Conservation (phyloP, 2,797 vertebrate species). For the Bovichtus diacanthus region DNA sequence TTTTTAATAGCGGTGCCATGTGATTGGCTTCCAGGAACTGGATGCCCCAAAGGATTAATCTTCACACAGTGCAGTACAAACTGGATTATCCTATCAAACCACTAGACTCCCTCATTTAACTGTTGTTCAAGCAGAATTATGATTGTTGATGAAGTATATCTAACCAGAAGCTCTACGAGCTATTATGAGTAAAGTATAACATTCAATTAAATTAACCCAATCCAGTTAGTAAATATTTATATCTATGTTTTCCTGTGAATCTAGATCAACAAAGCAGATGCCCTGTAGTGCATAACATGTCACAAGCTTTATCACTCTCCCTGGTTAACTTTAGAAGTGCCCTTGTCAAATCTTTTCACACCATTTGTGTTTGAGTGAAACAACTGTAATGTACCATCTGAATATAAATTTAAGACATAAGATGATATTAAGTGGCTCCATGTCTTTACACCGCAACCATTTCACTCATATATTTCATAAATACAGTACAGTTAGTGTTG, state of each 20-base stretch:
- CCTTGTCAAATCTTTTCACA: constrained; percentile 34
- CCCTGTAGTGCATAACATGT: constrained; percentile 5
- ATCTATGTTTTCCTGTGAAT: constrained; percentile 14
- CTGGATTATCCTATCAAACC: constrained; percentile 32
- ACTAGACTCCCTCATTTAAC: constrained; percentile 16
- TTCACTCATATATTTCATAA: neutral
- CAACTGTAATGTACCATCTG: constrained; percentile 22
- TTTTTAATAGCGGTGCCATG: constrained; percentile 45
- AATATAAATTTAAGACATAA: neutral
- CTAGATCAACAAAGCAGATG: neutral
- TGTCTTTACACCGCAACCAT: neutral
- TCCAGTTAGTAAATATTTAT: neutral
- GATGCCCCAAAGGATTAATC: constrained; percentile 47
- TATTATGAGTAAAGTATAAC: constrained; percentile 1
- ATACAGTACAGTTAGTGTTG: neutral
- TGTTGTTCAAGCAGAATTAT: constrained; percentile 23
- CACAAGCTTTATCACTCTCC: constrained; percentile 19
- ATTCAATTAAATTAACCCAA: constrained; percentile 1
- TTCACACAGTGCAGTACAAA: constrained; percentile 43
- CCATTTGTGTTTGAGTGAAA: constrained; percentile 17
- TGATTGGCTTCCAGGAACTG: constrained; percentile 52
- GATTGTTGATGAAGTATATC: neutral
- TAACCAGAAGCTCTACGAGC: neutral
- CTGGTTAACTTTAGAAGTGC: constrained; percentile 34
- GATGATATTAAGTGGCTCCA: neutral